Percentiles rank a stretch among this genome's conserved stretches.
Conservation (phyloP, 2,888 invertebrate species). For the Petrolisthes manimaculis region DNA sequence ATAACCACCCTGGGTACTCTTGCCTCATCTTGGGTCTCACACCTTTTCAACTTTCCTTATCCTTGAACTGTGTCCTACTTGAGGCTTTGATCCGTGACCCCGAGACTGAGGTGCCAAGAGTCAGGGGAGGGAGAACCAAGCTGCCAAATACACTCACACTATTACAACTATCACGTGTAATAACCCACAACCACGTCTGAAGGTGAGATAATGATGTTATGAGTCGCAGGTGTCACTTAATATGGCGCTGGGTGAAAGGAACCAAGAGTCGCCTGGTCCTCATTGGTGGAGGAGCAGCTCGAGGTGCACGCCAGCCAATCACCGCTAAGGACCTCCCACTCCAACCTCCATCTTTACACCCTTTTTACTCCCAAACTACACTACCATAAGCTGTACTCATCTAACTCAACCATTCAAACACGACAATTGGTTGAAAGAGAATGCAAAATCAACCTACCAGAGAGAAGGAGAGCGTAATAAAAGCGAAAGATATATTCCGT, state of each 20-base stretch:
- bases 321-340: slow-evolving; percentile 60
- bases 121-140: background rate
- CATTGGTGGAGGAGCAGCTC: slow-evolving; percentile 63
- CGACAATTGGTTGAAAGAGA: slow-evolving; percentile 8
- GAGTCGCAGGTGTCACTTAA: slow-evolving; percentile 57
- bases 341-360: slow-evolving; percentile 47
- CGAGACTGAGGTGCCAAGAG: background rate
- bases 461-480: slow-evolving; percentile 24
- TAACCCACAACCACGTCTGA: background rate
- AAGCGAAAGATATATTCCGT: slow-evolving; percentile 35
- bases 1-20: slow-evolving; percentile 10
- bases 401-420: background rate
- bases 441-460: slow-evolving; percentile 35
- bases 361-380: slow-evolving; percentile 15
- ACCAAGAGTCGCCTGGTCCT: slow-evolving; percentile 48
- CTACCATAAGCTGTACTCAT: background rate
- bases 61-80: slow-evolving; percentile 42
- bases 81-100: slow-evolving; percentile 14
- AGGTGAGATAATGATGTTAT: slow-evolving; percentile 19
- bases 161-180: background rate
- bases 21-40: slow-evolving; percentile 41
- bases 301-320: slow-evolving; percentile 57
- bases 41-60: slow-evolving; percentile 42
- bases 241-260: slow-evolving; percentile 60
- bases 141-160: background rate